These are phyloP conservation scores for Oreonectes daqikongensis DNA, from an alignment of 2,797 vertebrate genomes.

Conservation along the genomic window DNA sequence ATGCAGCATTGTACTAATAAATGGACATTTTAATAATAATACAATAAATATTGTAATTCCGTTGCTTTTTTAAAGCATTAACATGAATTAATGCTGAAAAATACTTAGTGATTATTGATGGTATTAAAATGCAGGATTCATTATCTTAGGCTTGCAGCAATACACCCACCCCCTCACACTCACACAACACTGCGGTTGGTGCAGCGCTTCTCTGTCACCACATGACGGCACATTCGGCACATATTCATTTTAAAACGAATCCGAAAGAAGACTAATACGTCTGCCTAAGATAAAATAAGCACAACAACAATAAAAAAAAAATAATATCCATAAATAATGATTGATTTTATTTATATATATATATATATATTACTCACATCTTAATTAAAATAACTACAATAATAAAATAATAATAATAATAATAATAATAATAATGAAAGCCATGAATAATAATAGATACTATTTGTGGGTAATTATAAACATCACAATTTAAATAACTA, in stretches of 20 bases:
- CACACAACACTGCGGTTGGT: constrained; percentile 49
- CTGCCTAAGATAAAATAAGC: neutral
- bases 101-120: neutral
- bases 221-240: constrained; percentile 70
- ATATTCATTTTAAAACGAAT: too few species aligned
- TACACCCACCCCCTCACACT: neutral
- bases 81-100: neutral
- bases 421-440: neutral
- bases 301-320: neutral
- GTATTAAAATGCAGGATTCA: neutral
- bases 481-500: neutral
- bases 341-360: too few species aligned
- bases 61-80: neutral
- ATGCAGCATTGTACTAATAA: neutral
- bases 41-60: neutral
- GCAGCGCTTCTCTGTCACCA: constrained; percentile 70
- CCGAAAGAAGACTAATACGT: neutral
- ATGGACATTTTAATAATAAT: neutral
- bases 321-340: neutral
- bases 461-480: neutral
- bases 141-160: neutral
- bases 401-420: neutral
- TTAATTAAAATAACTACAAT: neutral
- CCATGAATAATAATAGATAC: neutral
- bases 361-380: too few species aligned